A percentile compares a stretch with the other conserved stretches of the same genome.
Evolutionary conservation across 2,797 vertebrate species (phyloP).

Genomic region (Coluber constrictor): DNA sequence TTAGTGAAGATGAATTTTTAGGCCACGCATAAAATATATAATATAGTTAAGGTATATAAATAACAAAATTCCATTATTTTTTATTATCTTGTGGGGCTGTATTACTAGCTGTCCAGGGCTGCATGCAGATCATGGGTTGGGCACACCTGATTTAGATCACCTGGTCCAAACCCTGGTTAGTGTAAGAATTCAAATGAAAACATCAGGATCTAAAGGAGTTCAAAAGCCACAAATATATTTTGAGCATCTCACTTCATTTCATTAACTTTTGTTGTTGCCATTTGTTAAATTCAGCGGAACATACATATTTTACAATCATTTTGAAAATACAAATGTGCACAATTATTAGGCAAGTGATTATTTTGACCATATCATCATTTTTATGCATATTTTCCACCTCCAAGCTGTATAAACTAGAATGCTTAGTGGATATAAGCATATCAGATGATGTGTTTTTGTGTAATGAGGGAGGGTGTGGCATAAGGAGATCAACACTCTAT

Average conservation of each 20-base stretch:
- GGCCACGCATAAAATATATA: not conserved
- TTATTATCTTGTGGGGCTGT: not conserved
- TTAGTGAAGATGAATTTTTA: not conserved
- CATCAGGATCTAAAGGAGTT: not conserved
- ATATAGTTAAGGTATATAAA: not conserved
- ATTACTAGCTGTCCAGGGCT: not conserved
- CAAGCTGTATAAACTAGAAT: too few relatives aligned
- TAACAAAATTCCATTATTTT: not conserved
- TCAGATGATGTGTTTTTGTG: too few relatives aligned
- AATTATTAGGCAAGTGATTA: too few relatives aligned
- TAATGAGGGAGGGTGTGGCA: too few relatives aligned
- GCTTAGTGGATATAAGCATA: too few relatives aligned
- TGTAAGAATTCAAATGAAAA: not conserved
- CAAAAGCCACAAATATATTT: not conserved
- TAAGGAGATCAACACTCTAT: too few relatives aligned
- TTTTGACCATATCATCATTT: too few relatives aligned
- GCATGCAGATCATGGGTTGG: not conserved
- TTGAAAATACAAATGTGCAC: not conserved
- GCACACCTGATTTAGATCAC: not conserved
- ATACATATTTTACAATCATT: not conserved
- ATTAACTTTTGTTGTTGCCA: not conserved
- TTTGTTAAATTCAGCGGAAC: not conserved
- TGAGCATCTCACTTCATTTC: not conserved
- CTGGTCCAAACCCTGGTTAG: not conserved
- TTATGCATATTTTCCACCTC: too few relatives aligned